Base-by-base conservation (phyloP, 2,113 vertebrate genomes). In the Arothron firmamentum region DNA sequence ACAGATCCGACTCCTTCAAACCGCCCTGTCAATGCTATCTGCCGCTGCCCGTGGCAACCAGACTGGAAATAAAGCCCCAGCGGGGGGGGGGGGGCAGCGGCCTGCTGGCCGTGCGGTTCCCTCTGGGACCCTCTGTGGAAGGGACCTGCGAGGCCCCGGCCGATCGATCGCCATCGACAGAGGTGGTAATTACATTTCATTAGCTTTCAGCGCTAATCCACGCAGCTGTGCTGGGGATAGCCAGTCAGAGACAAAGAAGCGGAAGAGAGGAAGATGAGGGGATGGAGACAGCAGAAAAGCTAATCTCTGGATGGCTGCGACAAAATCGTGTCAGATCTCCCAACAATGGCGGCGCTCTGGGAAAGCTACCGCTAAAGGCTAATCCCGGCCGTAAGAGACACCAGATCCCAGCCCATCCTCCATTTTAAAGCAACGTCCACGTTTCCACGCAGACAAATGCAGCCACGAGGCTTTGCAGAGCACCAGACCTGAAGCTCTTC, bases 181-280 rank as follows among this genome's bases (percentile, higher is more conserved):
- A 73, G 70, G 60, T 19, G 77, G 82, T 88, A 88, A 89, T 89
- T 89, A 89, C 88, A 88, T 89, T 89, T 89, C 88, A 89, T 88
- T 88, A 88, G 83, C 80, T 88, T 84, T 85, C 77, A 75, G 74
- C 31, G 52, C 75, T 87, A 87, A 89, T 89, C 86, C 83, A 85
- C 86, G 74, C 3, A 43, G 74, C 54, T 65, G 78, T 71, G 80
- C 62, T 56, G 73, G 74, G 69, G 57, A 84, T 63, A 72, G n/a
- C 65, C 72, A 75, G 76, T 74, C 62, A 77, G 73, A 80, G 63
- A 70, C 56, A 69, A 47, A 1, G 70, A 69, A 53, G 51, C 34
- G 25, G 45, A 43, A 52, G 50, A 49, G 52, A 80, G 70, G 16
- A 72, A 67, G 38, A 62, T 38, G 70, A 65, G 41, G 21, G 34